phyloP scores from a whole-genome alignment of 2,113 vertebrate species.

The Procavia capensis region DNA sequence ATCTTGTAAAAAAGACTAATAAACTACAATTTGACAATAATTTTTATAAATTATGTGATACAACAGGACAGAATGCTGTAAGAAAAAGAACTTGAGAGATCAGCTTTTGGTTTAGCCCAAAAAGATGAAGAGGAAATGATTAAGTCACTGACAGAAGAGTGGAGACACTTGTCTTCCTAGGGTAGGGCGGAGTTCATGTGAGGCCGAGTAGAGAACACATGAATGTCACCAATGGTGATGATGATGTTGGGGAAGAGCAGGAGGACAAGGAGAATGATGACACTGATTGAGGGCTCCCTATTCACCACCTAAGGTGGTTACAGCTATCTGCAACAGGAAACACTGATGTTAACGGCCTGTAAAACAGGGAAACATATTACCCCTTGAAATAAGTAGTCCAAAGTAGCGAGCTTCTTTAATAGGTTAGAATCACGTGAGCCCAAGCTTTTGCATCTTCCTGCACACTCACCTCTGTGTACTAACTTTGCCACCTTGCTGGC shows the following conservation, averaged over 20 bases:
- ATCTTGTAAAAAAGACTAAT: neutral
- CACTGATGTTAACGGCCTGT: neutral
- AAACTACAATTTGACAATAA: neutral
- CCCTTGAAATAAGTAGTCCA: neutral
- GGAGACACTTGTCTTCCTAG: neutral
- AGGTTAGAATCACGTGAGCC: neutral
- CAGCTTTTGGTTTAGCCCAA: neutral
- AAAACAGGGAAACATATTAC: neutral
- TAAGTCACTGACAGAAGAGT: neutral
- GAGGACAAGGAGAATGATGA: neutral
- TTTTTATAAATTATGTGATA: neutral
- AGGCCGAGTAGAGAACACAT: neutral
- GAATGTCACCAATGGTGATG: neutral
- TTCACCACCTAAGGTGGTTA: neutral
- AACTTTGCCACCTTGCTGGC: fast-evolving
- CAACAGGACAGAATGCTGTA: neutral
- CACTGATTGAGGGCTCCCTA: neutral
- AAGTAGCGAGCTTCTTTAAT: neutral
- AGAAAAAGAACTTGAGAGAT: neutral
- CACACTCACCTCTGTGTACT: neutral
- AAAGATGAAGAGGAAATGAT: neutral
- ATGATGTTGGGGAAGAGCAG: neutral
- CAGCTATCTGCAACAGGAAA: neutral
- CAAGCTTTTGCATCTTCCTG: neutral
- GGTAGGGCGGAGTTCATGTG: no score